phyloP scores from a whole-genome alignment of 2,797 vertebrate species.

The Brachyalestes nurse region DNA sequence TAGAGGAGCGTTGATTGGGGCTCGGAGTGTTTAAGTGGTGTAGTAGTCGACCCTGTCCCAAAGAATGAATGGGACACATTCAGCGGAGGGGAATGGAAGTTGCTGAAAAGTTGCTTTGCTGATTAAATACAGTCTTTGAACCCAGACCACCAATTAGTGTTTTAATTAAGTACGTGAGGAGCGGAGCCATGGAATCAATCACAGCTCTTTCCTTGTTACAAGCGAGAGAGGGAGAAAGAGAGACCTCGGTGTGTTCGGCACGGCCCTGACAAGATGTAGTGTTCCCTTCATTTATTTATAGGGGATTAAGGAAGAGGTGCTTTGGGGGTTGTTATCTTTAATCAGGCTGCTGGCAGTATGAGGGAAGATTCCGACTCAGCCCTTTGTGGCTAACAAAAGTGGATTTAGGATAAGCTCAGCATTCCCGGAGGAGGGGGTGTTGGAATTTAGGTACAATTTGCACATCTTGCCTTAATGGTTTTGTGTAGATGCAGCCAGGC shows the following conservation, averaged over 20 bases:
- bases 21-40: constrained; percentile 56
- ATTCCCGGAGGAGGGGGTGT: background rate
- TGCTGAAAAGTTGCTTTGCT: constrained; percentile 42
- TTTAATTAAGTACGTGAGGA: constrained; percentile 71
- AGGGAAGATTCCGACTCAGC: constrained; percentile 13
- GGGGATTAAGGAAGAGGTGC: constrained; percentile 42
- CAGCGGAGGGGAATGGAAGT: constrained; percentile 51
- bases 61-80: constrained; percentile 44
- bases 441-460: constrained; percentile 36
- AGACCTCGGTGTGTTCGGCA: constrained; percentile 41
- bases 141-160: constrained; percentile 63
- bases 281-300: constrained; percentile 43
- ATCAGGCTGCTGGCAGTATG: constrained; percentile 49
- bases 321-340: constrained; percentile 54
- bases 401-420: constrained; percentile 6
- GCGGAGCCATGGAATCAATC: constrained; percentile 57
- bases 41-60: constrained; percentile 27
- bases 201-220: constrained; percentile 48
- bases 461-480: constrained; percentile 24
- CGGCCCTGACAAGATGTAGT: constrained; percentile 40
- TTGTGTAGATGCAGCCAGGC: background rate
- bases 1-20: constrained; percentile 66
- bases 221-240: constrained; percentile 20
- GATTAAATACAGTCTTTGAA: constrained; percentile 64
- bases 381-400: constrained; percentile 16